These are phyloP conservation scores for Hypanus sabinus DNA, from an alignment of 2,113 vertebrate genomes.

Conservation along the genomic window DNA sequence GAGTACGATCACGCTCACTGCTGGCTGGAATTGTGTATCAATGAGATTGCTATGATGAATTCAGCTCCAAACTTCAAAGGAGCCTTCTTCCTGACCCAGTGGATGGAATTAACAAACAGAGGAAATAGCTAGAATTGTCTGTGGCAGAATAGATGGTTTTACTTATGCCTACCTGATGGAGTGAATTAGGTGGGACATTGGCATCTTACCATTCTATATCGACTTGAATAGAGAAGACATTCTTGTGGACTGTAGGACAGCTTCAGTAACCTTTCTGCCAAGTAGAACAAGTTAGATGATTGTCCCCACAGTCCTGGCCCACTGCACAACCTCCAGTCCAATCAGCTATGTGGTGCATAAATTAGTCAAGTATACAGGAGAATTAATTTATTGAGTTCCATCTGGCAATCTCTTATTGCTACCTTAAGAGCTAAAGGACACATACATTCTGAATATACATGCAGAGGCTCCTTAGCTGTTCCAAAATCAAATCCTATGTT, in stretches of 20 bases:
- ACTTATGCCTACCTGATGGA: neutral
- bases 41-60: no score
- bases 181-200: neutral
- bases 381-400: neutral
- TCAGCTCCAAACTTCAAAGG: no score
- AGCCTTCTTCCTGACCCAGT: neutral
- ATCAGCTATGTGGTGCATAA: neutral
- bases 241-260: neutral
- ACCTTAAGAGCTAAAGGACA: neutral
- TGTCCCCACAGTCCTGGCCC: neutral
- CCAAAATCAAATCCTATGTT: neutral
- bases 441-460: neutral
- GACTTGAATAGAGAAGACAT: neutral
- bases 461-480: neutral
- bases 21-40: no score
- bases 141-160: neutral
- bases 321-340: neutral
- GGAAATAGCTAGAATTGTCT: neutral
- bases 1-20: no score
- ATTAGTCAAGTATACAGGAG: neutral
- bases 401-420: neutral
- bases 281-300: neutral
- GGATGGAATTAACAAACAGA: neutral
- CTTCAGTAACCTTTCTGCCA: neutral
- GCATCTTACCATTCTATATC: neutral